These are phyloP conservation scores for Wasmannia auropunctata DNA, from an alignment of 1,140 invertebrate genomes.

Conservation along the genomic window DNA sequence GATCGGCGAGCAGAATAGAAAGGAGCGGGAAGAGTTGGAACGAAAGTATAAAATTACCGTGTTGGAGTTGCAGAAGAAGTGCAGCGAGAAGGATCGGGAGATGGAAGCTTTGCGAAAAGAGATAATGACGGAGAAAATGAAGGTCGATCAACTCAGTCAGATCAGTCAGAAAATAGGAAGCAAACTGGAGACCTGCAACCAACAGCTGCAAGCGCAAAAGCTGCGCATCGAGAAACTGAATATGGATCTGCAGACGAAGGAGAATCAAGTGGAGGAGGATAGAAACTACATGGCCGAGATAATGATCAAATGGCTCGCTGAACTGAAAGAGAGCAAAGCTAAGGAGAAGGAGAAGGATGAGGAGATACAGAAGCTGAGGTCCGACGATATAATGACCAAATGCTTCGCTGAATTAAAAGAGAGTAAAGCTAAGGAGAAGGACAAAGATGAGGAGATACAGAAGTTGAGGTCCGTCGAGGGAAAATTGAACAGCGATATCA, in stretches of 20 bases:
- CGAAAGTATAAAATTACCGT: conserved; percentile 77
- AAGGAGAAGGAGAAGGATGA: conserved; percentile 74
- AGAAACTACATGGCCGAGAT: conserved; percentile 78
- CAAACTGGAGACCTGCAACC: conserved; percentile 74
- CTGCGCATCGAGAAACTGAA: conserved; percentile 77
- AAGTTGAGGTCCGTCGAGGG: conserved; percentile 71
- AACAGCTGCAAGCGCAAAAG: conserved; percentile 75
- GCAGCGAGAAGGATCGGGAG: conserved; percentile 76
- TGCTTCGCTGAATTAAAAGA: conserved; percentile 78
- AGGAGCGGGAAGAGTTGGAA: conserved; percentile 76
- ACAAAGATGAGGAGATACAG: conserved; percentile 72
- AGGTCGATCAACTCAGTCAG: conserved; percentile 77
- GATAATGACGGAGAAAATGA: conserved; percentile 76
- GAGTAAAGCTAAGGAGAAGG: conserved; percentile 73
- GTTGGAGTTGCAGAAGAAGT: conserved; percentile 73
- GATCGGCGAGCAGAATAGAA: conserved; percentile 76
- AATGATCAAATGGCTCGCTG: conserved; percentile 78
- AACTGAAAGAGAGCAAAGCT: conserved; percentile 75
- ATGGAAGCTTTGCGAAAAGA: conserved; percentile 72
- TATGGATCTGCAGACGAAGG: conserved; percentile 70
- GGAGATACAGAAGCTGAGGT: conserved; percentile 72
- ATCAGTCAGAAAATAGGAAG: conserved; percentile 77
- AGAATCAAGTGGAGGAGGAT: conserved; percentile 78
- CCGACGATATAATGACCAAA: conserved; percentile 74
- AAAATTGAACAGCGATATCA: conserved; percentile 69